phyloP scores from a whole-genome alignment of 2,797 vertebrate genomes.

The Labroides dimidiatus region DNA sequence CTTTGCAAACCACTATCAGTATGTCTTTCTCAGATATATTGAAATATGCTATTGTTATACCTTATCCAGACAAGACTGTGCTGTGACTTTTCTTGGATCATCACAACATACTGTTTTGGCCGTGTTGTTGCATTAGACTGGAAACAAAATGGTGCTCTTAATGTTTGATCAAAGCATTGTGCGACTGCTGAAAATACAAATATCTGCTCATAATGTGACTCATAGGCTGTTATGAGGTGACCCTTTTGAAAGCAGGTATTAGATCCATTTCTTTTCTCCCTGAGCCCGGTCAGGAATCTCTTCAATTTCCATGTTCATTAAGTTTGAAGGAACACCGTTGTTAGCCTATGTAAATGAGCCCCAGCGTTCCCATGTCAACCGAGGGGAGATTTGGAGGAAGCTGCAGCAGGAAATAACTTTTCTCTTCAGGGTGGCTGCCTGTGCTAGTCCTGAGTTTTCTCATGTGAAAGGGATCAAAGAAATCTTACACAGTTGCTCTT shows the following conservation, averaged over 20 bases:
- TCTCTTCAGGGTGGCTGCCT: conserved; percentile 64
- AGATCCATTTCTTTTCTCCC: conserved; percentile 30
- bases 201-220: conserved; percentile 16
- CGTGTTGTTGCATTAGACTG: no score
- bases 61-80: no score
- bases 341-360: conserved; percentile 60
- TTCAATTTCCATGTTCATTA: conserved; percentile 50
- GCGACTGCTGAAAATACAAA: conserved; percentile 9
- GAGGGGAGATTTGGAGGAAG: conserved; percentile 46
- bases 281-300: conserved; percentile 30
- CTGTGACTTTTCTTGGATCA: no score
- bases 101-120: no score
- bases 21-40: no score
- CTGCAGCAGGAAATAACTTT: conserved; percentile 53
- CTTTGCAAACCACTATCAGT: no score
- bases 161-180: conserved; percentile 10
- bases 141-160: conserved; percentile 12
- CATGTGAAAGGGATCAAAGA: conserved; percentile 74
- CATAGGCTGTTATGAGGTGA: conserved; percentile 12
- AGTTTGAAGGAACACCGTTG: conserved; percentile 52
- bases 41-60: no score
- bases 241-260: background rate
- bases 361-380: conserved; percentile 67
- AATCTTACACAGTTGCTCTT: conserved; percentile 65
- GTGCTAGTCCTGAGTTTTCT: conserved; percentile 60